A percentile compares a stretch with the other conserved stretches of the same genome.
phyloP scores from a whole-genome alignment of 2,113 vertebrate genomes.

The Pterocles gutturalis region DNA sequence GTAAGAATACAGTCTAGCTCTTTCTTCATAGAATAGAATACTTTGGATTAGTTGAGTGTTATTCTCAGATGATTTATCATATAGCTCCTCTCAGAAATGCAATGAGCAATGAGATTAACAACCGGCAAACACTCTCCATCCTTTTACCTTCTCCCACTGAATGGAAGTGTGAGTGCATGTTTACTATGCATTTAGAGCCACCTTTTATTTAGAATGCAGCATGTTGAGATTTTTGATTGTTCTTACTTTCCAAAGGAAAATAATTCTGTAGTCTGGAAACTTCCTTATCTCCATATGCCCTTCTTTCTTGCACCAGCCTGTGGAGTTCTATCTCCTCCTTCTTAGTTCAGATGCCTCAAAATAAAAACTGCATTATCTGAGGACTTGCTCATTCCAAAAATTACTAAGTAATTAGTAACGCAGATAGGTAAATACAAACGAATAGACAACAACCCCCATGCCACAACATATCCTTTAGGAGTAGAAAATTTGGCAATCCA shows the following conservation, averaged over 20 bases:
- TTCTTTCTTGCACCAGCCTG: neutral
- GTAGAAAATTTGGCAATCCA: neutral
- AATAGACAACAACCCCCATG: rapidly evolving
- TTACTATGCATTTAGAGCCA: neutral
- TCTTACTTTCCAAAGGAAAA: neutral
- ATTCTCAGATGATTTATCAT: neutral
- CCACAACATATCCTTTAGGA: neutral
- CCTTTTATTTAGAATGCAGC: neutral
- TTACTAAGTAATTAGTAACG: neutral
- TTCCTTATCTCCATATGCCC: neutral
- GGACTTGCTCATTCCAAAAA: neutral
- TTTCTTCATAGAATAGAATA: neutral
- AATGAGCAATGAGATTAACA: neutral
- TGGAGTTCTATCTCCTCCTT: neutral
- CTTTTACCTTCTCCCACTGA: neutral
- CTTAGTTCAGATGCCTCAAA: neutral
- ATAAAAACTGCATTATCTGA: neutral
- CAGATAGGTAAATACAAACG: neutral
- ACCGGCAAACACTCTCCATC: neutral
- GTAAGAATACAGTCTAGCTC: neutral
- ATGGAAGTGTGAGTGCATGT: neutral
- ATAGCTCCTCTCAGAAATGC: neutral
- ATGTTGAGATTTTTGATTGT: neutral
- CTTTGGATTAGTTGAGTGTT: neutral
- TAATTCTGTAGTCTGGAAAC: neutral